These are phyloP conservation scores for Dallia pectoralis DNA, from an alignment of 2,797 vertebrate species.

Conservation along the genomic window DNA sequence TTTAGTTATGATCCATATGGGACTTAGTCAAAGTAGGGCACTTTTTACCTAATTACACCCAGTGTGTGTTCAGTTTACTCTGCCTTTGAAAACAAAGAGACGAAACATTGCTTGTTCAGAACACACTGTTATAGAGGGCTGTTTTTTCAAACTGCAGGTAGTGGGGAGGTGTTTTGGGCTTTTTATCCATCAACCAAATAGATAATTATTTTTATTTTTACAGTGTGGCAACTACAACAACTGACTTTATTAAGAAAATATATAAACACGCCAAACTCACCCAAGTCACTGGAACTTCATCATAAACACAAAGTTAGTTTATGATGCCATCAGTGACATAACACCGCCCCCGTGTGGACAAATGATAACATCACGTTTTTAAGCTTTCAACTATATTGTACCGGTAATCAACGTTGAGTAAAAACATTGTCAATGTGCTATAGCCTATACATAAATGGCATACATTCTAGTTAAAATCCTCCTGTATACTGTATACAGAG, in stretches of 20 bases:
- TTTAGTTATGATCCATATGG: not conserved
- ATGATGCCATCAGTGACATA: not conserved
- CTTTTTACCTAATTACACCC: slow-evolving; percentile 17
- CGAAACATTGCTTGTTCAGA: not conserved
- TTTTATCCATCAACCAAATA: not conserved
- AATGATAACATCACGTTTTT: not conserved
- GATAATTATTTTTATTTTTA: not conserved
- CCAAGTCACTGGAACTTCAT: not conserved
- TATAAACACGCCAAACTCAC: not conserved
- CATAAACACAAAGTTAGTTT: not conserved
- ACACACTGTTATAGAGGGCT: not conserved
- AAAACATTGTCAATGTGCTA: no score
- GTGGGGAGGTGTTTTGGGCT: not conserved
- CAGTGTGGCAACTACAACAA: not conserved
- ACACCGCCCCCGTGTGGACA: not conserved
- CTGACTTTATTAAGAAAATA: no score
- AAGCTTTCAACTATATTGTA: no score
- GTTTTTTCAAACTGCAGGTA: not conserved
- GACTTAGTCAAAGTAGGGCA: not conserved
- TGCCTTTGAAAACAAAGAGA: not conserved
- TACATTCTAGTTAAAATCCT: no score
- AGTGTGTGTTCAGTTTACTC: slow-evolving; percentile 41
- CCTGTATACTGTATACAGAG: no score
- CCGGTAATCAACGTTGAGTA: no score
- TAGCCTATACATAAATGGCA: no score